These are phyloP conservation scores for Fistularia commersonii DNA, from an alignment of 2,797 vertebrate genomes.

Conservation along the genomic window DNA sequence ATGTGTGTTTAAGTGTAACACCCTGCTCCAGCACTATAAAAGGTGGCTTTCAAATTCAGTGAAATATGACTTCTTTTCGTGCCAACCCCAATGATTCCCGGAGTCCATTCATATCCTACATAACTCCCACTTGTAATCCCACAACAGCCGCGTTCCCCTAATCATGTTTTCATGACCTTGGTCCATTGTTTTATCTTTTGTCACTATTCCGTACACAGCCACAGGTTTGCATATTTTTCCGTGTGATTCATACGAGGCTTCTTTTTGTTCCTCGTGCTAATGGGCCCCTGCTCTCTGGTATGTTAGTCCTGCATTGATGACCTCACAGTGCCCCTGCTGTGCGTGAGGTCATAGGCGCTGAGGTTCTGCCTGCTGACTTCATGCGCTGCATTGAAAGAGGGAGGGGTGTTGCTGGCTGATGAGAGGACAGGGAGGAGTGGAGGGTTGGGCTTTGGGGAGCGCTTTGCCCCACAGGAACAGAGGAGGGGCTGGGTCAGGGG, in stretches of 20 bases:
- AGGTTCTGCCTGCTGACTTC: slow-evolving; percentile 65
- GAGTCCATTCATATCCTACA: no score
- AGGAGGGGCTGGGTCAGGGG: slow-evolving; percentile 69
- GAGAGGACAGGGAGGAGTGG: slow-evolving; percentile 41
- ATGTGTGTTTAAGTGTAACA: no score
- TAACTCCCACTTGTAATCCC: slow-evolving; percentile 6
- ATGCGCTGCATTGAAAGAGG: slow-evolving; percentile 33
- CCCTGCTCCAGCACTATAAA: no score
- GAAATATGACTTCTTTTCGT: no score
- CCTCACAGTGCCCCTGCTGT: slow-evolving; percentile 49
- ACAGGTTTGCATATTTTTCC: slow-evolving; percentile 2
- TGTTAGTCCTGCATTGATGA: slow-evolving; percentile 52
- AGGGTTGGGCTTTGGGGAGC: slow-evolving; percentile 47
- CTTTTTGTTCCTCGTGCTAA: slow-evolving; percentile 22
- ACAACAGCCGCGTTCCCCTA: slow-evolving; percentile 1
- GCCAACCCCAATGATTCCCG: no score
- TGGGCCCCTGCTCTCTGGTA: slow-evolving; percentile 13
- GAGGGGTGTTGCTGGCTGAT: slow-evolving; percentile 35
- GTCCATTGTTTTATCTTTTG: not conserved
- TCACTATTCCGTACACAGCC: no score
- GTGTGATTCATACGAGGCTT: not conserved
- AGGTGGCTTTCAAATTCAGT: no score
- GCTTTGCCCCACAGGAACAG: slow-evolving; percentile 62
- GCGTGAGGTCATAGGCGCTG: slow-evolving; percentile 46
- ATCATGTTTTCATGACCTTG: slow-evolving; percentile 10